Evolutionary conservation across 2,888 invertebrate species (phyloP).

Genomic region (Cremastinae sp.): DNA sequence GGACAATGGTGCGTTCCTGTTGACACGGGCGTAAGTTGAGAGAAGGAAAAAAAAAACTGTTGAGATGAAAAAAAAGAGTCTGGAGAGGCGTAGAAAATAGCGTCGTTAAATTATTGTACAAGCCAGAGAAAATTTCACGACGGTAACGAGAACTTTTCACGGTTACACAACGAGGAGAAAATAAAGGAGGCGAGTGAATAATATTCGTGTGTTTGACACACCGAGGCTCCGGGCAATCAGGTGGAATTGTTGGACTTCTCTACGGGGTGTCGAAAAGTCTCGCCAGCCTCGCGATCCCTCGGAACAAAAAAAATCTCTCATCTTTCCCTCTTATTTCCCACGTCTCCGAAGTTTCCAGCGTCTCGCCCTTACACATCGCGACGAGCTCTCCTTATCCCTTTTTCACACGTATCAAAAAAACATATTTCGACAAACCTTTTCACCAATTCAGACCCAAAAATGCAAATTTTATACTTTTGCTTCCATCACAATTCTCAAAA

Average conservation of each 20-base stretch:
- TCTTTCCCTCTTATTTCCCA: constrained; percentile 73
- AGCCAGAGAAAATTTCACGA: constrained; percentile 62
- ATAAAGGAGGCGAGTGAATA: constrained; percentile 47
- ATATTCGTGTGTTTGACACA: constrained; percentile 42
- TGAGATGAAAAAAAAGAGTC: constrained; percentile 28
- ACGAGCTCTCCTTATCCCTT: no score
- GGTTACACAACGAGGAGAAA: constrained; percentile 50
- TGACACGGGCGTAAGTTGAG: no score
- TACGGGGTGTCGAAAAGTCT: constrained; percentile 70
- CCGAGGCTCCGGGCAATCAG: constrained; percentile 74
- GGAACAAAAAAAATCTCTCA: constrained; percentile 50
- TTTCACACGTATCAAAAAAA: no score
- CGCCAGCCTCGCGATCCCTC: constrained; percentile 37
- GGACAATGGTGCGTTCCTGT: constrained; percentile 13
- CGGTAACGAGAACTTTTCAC: constrained; percentile 48
- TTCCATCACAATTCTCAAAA: no score
- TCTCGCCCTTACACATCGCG: not conserved
- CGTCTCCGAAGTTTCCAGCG: constrained; percentile 44
- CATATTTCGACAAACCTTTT: no score
- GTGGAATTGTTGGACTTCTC: constrained; percentile 76
- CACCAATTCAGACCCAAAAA: no score
- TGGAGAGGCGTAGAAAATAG: constrained; percentile 54
- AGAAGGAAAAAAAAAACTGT: no score
- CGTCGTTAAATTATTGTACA: constrained; percentile 57
- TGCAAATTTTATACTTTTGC: no score